These are phyloP conservation scores for Picus viridis DNA, from an alignment of 2,797 vertebrate species.

Conservation along the genomic window DNA sequence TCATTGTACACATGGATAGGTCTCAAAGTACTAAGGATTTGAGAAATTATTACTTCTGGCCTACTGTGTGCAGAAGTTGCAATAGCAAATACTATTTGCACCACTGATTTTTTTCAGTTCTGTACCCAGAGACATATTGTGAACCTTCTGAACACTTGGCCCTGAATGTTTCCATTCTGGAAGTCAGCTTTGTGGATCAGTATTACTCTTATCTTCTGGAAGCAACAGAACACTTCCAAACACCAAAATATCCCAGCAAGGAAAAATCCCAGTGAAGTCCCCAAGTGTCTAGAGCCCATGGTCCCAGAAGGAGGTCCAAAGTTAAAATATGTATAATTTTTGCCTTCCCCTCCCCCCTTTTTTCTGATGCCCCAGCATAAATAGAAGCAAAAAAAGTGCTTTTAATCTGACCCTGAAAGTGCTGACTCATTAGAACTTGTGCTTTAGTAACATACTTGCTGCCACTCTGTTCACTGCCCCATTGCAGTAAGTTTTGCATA, in stretches of 20 bases:
- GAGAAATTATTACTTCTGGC: background rate
- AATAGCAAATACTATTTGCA: background rate
- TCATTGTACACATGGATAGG: background rate
- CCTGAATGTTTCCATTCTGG: background rate
- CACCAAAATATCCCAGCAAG: background rate
- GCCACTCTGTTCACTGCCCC: rapidly evolving
- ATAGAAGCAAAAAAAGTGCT: background rate
- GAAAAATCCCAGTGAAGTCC: background rate
- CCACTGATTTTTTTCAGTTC: background rate
- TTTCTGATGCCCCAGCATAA: background rate
- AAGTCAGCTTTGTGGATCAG: background rate
- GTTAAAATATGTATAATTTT: background rate
- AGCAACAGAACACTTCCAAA: background rate
- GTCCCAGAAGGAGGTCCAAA: background rate
- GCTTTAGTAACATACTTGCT: background rate
- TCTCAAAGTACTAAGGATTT: background rate
- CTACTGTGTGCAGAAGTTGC: background rate
- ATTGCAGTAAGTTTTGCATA: background rate
- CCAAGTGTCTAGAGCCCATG: background rate
- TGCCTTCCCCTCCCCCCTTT: background rate
- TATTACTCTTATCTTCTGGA: background rate
- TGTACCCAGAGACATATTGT: background rate
- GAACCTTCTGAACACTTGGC: background rate
- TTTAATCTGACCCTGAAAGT: background rate
- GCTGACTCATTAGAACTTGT: background rate